phyloP scores from a whole-genome alignment of 2,113 vertebrate genomes.

The Sprattus sprattus region DNA sequence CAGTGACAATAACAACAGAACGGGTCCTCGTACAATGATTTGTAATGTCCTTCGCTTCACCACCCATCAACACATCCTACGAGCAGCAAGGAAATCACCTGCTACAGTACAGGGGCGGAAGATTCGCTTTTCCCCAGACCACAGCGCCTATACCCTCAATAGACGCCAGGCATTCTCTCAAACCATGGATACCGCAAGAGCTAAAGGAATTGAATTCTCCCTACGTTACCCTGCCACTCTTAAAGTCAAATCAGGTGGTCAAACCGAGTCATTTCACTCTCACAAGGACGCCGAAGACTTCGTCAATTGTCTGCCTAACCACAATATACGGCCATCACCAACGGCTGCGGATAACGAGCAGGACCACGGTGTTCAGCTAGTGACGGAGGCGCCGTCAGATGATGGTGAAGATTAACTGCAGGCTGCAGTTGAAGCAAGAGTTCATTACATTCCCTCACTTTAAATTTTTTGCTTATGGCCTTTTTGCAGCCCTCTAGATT shows the following conservation, averaged over 20 bases:
- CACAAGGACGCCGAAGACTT: neutral
- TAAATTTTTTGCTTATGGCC: too few relatives aligned
- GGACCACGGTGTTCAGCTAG: neutral
- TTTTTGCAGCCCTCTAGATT: too few relatives aligned
- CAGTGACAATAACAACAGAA: neutral
- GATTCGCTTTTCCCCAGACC: neutral
- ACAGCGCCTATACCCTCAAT: neutral
- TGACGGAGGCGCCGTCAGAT: too few relatives aligned
- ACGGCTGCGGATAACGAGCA: neutral
- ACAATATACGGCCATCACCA: neutral
- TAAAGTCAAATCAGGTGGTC: neutral
- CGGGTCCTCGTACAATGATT: neutral
- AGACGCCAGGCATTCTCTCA: neutral
- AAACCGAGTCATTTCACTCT: neutral
- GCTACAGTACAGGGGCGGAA: neutral
- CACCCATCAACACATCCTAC: neutral
- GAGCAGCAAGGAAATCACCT: neutral
- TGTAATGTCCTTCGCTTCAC: neutral
- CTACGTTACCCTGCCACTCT: neutral
- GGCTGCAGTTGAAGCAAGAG: too few relatives aligned
- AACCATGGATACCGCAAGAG: neutral
- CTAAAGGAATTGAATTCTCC: neutral
- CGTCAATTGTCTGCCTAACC: neutral
- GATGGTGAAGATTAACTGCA: too few relatives aligned
- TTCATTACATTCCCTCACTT: too few relatives aligned